Evolutionary conservation across 2,888 invertebrate genomes (phyloP).

Genomic region (Blomia tropicalis): DNA sequence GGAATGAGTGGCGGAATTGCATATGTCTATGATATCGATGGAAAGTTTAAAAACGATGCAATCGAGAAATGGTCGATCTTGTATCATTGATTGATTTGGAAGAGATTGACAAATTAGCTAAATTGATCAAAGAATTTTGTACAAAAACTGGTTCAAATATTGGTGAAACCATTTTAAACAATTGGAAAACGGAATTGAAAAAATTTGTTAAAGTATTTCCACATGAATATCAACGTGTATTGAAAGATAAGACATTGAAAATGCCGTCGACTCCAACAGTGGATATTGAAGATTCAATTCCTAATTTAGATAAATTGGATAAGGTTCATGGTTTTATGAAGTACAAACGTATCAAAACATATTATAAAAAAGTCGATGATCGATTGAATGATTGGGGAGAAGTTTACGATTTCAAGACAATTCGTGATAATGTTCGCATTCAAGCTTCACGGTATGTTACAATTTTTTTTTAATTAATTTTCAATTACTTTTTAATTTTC

Average conservation of each 20-base stretch:
- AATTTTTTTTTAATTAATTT: not conserved
- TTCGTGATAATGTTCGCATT: conserved; percentile 61
- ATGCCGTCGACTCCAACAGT: conserved; percentile 21
- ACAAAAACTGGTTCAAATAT: conserved; percentile 72
- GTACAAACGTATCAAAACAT: conserved; percentile 68
- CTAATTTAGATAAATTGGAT: conserved; percentile 52
- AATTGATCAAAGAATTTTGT: conserved; percentile 64
- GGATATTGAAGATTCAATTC: conserved; percentile 33
- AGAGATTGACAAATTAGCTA: conserved; percentile 59
- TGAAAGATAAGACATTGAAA: conserved; percentile 46
- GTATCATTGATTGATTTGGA: conserved; percentile 58
- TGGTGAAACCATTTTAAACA: conserved; percentile 56
- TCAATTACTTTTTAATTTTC: not conserved
- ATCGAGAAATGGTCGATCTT: conserved; percentile 85
- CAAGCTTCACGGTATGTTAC: conserved; percentile 57
- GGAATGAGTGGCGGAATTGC: conserved; percentile 98
- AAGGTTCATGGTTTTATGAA: conserved; percentile 74
- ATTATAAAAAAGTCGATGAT: conserved; percentile 69
- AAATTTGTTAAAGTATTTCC: conserved; percentile 93
- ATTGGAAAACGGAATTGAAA: conserved; percentile 58
- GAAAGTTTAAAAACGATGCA: conserved; percentile 46
- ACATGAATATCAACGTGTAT: conserved; percentile 78
- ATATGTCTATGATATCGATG: conserved; percentile 69
- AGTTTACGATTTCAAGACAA: conserved; percentile 68
- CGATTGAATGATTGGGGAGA: conserved; percentile 90